Evolutionary conservation across 2,113 vertebrate genomes (phyloP).

Genomic region (Anoura caudifer): DNA sequence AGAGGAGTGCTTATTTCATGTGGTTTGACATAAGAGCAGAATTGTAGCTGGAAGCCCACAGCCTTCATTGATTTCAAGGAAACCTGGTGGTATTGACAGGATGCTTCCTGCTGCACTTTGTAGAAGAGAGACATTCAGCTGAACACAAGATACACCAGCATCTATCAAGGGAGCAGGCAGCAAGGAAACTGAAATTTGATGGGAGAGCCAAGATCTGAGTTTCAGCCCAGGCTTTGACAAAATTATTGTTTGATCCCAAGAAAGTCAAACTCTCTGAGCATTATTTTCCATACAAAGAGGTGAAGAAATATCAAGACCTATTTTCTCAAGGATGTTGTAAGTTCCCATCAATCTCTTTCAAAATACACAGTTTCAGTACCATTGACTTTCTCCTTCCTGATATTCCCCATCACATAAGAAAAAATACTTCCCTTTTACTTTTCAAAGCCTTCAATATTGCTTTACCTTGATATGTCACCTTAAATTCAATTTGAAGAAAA

Average conservation of each 20-base stretch:
- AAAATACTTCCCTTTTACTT: constrained; percentile 1
- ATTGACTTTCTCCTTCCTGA: neutral
- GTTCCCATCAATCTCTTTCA: neutral
- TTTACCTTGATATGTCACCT: constrained; percentile 43
- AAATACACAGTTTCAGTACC: constrained; percentile 3
- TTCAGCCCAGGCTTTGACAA: neutral
- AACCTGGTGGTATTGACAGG: constrained; percentile 1
- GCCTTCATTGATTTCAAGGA: constrained; percentile 24
- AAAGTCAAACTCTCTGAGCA: constrained; percentile 28
- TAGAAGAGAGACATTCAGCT: constrained; percentile 12
- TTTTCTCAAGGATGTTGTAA: constrained; percentile 8
- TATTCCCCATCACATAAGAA: neutral
- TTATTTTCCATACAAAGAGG: neutral
- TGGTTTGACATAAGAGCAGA: constrained; percentile 4
- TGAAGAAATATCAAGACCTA: neutral
- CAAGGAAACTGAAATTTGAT: neutral
- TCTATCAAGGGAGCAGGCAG: neutral
- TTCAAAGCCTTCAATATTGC: constrained; percentile 30
- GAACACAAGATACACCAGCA: neutral
- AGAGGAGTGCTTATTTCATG: constrained; percentile 46
- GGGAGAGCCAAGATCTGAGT: neutral
- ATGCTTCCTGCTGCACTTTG: neutral
- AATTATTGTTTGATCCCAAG: constrained; percentile 40
- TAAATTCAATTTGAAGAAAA: constrained; percentile 25
- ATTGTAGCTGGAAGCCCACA: constrained; percentile 12